phyloP scores from a whole-genome alignment of 2,113 vertebrate species.

The Oreochromis spilurus region DNA sequence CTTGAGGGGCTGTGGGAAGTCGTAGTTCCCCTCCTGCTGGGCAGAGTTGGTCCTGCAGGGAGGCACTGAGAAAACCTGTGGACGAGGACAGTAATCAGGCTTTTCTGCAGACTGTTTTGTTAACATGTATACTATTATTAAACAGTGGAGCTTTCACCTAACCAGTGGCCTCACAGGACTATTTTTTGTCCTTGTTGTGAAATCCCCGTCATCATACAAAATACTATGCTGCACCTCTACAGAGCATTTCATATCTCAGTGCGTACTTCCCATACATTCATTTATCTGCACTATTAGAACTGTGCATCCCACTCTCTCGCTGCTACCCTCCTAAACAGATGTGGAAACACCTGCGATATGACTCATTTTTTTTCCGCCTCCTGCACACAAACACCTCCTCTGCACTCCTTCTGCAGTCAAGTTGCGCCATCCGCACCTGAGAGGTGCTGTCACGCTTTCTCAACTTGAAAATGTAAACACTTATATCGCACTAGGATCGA shows the following conservation, averaged over 20 bases:
- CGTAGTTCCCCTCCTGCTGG: constrained; percentile 79
- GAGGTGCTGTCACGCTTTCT: background rate
- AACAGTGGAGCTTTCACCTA: background rate
- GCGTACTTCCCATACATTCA: background rate
- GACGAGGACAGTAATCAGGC: background rate
- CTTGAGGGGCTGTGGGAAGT: constrained; percentile 79
- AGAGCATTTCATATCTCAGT: background rate
- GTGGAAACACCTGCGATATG: background rate
- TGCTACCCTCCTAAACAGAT: background rate
- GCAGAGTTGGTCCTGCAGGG: constrained; percentile 67
- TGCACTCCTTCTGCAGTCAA: background rate
- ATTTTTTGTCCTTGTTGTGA: background rate
- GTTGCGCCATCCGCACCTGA: background rate
- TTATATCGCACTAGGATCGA: background rate
- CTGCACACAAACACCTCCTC: background rate
- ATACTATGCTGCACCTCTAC: rapidly evolving
- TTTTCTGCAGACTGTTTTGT: background rate
- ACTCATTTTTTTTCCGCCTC: background rate
- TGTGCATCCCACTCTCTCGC: background rate
- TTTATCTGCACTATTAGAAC: background rate
- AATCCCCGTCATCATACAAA: background rate
- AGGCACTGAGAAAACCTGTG: constrained; percentile 80
- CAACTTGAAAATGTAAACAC: background rate
- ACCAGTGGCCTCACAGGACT: rapidly evolving
- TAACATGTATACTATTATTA: background rate